Conservation (phyloP, 2,113 vertebrate species). For the Elachura formosa region DNA sequence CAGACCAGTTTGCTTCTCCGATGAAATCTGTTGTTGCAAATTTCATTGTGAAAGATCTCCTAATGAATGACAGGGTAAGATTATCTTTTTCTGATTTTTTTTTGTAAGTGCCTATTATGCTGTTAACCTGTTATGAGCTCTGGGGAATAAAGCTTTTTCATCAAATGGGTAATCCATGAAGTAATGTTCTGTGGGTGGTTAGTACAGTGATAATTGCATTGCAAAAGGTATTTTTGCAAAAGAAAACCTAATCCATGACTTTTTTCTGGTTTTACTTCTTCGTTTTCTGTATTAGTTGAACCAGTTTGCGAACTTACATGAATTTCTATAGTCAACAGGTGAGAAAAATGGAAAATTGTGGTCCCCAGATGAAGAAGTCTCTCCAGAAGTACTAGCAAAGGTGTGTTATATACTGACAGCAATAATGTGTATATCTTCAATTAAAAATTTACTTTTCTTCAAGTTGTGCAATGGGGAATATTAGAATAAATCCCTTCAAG, state of each 20-base stretch:
- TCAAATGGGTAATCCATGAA: not conserved
- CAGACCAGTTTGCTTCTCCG: constrained; percentile 97
- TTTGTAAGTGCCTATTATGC: not conserved
- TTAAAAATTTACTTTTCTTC: not conserved
- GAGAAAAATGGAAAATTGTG: constrained; percentile 97
- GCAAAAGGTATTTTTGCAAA: not conserved
- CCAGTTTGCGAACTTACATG: constrained; percentile 39
- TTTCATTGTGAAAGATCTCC: constrained; percentile 97
- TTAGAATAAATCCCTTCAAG: not conserved
- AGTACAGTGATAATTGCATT: not conserved
- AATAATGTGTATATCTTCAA: not conserved
- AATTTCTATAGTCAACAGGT: constrained; percentile 85
- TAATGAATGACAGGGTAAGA: constrained; percentile 97
- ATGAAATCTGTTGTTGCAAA: constrained; percentile 99
- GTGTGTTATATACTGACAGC: constrained; percentile 62
- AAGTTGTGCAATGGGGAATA: not conserved
- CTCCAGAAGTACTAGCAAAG: constrained; percentile 95
- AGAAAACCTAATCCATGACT: not conserved
- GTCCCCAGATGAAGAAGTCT: constrained; percentile 96
- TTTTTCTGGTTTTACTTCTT: not conserved
- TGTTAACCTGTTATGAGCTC: not conserved
- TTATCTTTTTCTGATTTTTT: not conserved
- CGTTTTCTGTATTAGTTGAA: not conserved
- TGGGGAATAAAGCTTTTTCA: not conserved
- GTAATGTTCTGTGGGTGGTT: not conserved